A percentile compares a stretch with the other conserved stretches of the same genome.
phyloP scores from a whole-genome alignment of 1,140 invertebrate species.

The Coelopa frigida region DNA sequence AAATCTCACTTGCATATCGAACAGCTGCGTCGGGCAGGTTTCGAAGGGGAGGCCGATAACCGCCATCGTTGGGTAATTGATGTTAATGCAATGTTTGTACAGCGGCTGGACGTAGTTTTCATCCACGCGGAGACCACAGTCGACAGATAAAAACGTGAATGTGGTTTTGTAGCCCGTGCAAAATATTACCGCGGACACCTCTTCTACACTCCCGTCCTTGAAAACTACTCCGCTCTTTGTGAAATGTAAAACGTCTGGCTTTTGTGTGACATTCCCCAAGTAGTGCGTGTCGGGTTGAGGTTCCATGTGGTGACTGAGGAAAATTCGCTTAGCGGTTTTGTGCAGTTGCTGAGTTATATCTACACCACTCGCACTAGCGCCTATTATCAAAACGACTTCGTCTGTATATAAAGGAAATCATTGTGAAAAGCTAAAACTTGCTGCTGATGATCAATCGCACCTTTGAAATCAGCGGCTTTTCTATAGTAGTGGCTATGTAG shows the following conservation, averaged over 20 bases:
- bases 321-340: slow-evolving; percentile 55
- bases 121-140: slow-evolving; percentile 64
- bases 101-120: slow-evolving; percentile 76
- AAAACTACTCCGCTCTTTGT: slow-evolving; percentile 52
- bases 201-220: slow-evolving; percentile 53
- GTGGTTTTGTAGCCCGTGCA: slow-evolving; percentile 80
- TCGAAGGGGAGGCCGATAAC: slow-evolving; percentile 74
- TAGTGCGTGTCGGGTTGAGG: slow-evolving; percentile 55
- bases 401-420: slow-evolving; percentile 11
- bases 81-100: slow-evolving; percentile 81
- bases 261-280: slow-evolving; percentile 59
- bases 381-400: slow-evolving; percentile 64
- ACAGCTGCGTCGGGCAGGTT: slow-evolving; percentile 76
- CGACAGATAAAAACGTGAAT: slow-evolving; percentile 69
- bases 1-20: slow-evolving; percentile 75
- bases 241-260: slow-evolving; percentile 54
- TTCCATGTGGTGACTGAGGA: slow-evolving; percentile 60
- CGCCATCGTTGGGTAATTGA: slow-evolving; percentile 67
- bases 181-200: slow-evolving; percentile 64
- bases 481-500: slow-evolving; percentile 85
- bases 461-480: slow-evolving; percentile 59
- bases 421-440: not conserved
- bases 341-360: slow-evolving; percentile 77
- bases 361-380: slow-evolving; percentile 82
- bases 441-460: slow-evolving; percentile 24